A percentile compares a stretch with the other conserved stretches of the same genome.
These are phyloP conservation scores for Hymenopus coronatus DNA, from an alignment of 2,888 invertebrate genomes.

Conservation along the genomic window DNA sequence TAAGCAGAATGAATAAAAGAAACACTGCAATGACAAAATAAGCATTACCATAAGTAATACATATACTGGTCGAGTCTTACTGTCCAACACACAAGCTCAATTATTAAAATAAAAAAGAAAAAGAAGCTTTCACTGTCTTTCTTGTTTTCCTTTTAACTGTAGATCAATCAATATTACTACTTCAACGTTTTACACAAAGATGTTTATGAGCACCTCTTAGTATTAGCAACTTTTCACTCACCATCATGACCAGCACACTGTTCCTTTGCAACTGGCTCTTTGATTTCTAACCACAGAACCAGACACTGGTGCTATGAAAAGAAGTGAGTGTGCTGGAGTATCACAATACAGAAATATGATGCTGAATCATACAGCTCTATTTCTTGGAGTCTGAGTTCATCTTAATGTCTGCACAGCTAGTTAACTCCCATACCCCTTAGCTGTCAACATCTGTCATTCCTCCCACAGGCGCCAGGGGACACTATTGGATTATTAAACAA, in stretches of 20 bases:
- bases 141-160: no score
- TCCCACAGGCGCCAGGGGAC: neutral
- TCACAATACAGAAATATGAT: neutral
- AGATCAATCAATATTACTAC: no score
- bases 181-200: no score
- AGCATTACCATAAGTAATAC: no score
- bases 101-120: no score
- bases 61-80: no score
- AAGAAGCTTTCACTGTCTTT: no score
- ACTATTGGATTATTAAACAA: neutral
- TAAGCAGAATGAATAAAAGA: no score
- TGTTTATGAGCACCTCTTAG: no score
- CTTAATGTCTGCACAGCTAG: neutral
- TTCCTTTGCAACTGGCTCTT: neutral
- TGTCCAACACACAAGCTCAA: no score
- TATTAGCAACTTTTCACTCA: no score
- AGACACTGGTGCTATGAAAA: neutral
- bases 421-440: neutral
- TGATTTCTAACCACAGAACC: neutral
- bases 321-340: neutral
- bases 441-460: neutral
- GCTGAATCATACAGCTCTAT: neutral
- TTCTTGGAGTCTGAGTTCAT: neutral
- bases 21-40: no score
- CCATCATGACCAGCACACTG: conserved; percentile 27